Base-by-base conservation (phyloP, 2,888 invertebrate genomes). In the Pachydiplax longipennis region DNA sequence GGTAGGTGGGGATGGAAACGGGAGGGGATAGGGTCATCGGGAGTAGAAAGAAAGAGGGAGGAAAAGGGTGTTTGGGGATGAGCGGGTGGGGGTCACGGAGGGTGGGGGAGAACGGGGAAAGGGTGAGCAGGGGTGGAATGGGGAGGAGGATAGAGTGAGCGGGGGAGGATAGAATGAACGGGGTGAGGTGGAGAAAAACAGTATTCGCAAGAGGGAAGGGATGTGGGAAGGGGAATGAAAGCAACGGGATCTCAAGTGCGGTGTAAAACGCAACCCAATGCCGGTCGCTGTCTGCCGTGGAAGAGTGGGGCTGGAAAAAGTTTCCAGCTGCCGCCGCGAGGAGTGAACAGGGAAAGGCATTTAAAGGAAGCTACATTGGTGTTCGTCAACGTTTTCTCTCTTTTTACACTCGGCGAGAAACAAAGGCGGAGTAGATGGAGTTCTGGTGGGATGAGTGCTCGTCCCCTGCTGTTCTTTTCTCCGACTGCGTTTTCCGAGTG, bases 351-450 rank as follows among this genome's bases (percentile, higher is more conserved):
- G 6, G 61, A 87, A 87, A 87, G 87, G 87, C 87, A 87, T 87
- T 87, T 65, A 87, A 87, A 65, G 87, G 87, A 87, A 87, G 87
- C 87, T 87, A 87, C 87, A 87, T 58, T 22, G 65, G 58, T n/a
- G 65, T 65, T 87, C 87, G 87, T 87, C 87, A 87, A 58, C 87
- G 58, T 37, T 87, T 65, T 87, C 53, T 31, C 13, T 18, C 37
- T 31, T 58, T 83, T 53, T 48, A 10, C 25, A 48, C 44, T n/a
- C 44, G 25, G 12, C 12, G 53, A 58, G 83, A 53, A 83, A 83
- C 83, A 58, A 83, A 83, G 53, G 58, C 35, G 25, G 22, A 58
- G 48, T 6, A 44, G 40, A 1, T 13, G 40, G 40, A 81, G 4
- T 18, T 31, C 13, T 13, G 53, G 31, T 6, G 37, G 37, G 22